Evolutionary conservation across 2,797 vertebrate species (phyloP).

Genomic region (Sebastes matsubarae): DNA sequence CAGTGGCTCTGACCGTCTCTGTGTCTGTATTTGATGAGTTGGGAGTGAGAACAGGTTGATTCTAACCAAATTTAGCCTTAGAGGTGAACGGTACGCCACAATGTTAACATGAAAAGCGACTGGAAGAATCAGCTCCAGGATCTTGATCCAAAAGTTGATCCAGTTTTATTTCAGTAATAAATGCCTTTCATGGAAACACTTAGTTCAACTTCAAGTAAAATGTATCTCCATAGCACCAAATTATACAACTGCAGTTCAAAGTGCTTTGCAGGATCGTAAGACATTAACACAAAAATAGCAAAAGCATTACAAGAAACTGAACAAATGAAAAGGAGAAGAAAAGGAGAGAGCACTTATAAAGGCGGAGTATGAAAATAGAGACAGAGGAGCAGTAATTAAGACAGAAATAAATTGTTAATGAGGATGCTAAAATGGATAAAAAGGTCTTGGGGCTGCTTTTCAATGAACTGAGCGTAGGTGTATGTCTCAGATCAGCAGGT

Average conservation of each 20-base stretch:
- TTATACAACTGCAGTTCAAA: not conserved
- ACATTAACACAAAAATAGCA: not conserved
- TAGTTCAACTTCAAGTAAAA: constrained; percentile 3
- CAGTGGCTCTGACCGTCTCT: too few species aligned
- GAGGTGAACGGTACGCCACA: not conserved
- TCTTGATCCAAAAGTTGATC: not conserved
- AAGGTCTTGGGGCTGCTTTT: not conserved
- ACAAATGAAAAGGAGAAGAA: not conserved
- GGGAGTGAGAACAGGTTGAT: not conserved
- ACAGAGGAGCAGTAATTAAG: not conserved
- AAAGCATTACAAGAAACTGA: not conserved
- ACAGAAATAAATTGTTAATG: not conserved
- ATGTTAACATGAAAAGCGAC: not conserved
- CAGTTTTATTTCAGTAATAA: constrained; percentile 6
- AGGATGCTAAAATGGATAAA: not conserved
- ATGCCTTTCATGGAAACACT: not conserved
- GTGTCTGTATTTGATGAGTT: not conserved
- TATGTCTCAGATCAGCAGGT: not conserved
- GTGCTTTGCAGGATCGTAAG: not conserved
- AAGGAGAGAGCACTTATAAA: not conserved
- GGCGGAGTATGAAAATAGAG: not conserved
- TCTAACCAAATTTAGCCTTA: not conserved
- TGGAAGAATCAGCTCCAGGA: not conserved
- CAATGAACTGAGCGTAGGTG: not conserved
- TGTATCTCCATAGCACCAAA: not conserved